These are phyloP conservation scores for Coelinius sp. DNA, from an alignment of 2,888 invertebrate genomes.

Conservation along the genomic window DNA sequence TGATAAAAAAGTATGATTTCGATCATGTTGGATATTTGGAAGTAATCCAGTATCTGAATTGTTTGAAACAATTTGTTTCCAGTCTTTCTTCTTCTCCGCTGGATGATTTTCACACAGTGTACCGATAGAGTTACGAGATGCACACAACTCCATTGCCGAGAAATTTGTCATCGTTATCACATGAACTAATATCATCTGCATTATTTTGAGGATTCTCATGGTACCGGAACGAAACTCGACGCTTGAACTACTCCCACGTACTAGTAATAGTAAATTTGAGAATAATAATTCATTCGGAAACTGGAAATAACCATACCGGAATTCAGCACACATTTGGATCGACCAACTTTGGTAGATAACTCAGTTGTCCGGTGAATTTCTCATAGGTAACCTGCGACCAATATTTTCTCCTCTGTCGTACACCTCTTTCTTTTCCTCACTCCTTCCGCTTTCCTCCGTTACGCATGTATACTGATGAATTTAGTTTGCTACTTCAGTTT, in stretches of 20 bases:
- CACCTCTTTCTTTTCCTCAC: background rate
- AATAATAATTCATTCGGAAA: constrained; percentile 11
- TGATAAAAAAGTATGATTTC: constrained; percentile 8
- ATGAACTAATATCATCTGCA: background rate
- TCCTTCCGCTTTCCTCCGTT: background rate
- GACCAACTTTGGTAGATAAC: constrained; percentile 6
- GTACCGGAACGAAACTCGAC: background rate
- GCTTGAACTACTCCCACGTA: background rate
- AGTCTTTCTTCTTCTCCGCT: background rate
- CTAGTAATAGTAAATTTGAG: background rate
- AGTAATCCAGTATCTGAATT: background rate
- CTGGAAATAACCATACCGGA: constrained; percentile 6
- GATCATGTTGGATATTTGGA: background rate
- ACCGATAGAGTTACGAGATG: background rate
- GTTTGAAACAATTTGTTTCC: too few species aligned
- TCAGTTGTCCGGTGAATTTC: constrained; percentile 13
- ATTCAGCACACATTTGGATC: background rate
- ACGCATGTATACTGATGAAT: background rate
- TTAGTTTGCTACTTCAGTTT: background rate
- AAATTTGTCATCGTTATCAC: constrained; percentile 5
- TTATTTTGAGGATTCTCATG: background rate
- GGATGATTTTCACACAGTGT: background rate
- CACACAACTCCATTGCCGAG: background rate
- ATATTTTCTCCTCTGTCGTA: background rate
- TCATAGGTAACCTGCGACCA: background rate